phyloP scores from a whole-genome alignment of 2,888 invertebrate genomes.

The Apeira syringaria region DNA sequence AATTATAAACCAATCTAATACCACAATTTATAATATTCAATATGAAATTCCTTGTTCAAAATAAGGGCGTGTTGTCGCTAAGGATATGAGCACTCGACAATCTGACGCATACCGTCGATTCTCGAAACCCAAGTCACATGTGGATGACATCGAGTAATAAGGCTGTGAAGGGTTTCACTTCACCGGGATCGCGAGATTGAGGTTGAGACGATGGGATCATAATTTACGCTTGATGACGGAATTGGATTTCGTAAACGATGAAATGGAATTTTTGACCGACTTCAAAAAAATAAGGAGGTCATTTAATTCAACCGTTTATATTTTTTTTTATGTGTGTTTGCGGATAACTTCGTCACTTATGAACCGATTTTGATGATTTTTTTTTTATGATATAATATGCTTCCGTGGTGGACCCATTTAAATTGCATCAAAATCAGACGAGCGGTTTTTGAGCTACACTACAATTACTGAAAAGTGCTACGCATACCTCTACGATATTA shows the following conservation, averaged over 20 bases:
- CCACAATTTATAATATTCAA: neutral
- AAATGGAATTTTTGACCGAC: conserved; percentile 15
- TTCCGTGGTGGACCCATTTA: no score
- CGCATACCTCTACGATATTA: no score
- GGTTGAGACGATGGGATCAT: conserved; percentile 17
- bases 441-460: no score
- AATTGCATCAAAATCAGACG: no score
- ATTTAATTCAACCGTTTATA: no score
- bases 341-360: no score
- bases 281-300: no score
- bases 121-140: conserved; percentile 19
- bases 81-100: conserved; percentile 13
- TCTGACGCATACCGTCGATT: conserved; percentile 11
- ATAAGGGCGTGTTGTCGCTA: conserved; percentile 8
- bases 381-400: no score
- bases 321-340: no score
- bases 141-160: conserved; percentile 29
- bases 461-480: no score
- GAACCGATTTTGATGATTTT: no score
- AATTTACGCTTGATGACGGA: conserved; percentile 15
- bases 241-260: conserved; percentile 19
- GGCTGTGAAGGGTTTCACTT: conserved; percentile 19
- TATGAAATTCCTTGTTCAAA: conserved; percentile 3
- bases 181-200: conserved; percentile 13
- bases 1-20: no score